Percentiles rank a stretch among this genome's conserved stretches.
Evolutionary conservation across 2,888 invertebrate species (phyloP).

Genomic region (Catocala sponsa): DNA sequence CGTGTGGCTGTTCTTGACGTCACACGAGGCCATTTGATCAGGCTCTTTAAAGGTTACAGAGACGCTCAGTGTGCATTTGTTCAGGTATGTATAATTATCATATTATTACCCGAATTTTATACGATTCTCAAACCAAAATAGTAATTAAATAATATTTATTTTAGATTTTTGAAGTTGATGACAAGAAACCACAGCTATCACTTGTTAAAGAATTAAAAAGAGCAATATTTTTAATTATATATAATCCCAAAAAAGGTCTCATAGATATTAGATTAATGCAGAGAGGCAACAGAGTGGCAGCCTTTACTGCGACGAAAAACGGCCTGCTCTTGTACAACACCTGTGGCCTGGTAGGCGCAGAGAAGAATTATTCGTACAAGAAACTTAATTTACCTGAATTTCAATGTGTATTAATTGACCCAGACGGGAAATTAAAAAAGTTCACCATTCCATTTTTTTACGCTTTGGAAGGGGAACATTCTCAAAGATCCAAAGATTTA

Average conservation of each 20-base stretch:
- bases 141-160: slow-evolving; percentile 35
- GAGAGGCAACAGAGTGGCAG: slow-evolving; percentile 96
- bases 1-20: slow-evolving; percentile 96
- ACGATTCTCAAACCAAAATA: no score
- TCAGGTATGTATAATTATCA: slow-evolving; percentile 86
- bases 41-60: slow-evolving; percentile 98
- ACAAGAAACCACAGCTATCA: slow-evolving; percentile 77
- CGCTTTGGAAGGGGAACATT: slow-evolving; percentile 95
- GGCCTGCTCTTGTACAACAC: slow-evolving; percentile 94
- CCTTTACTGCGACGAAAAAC: slow-evolving; percentile 96
- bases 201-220: slow-evolving; percentile 86
- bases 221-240: slow-evolving; percentile 96
- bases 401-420: slow-evolving; percentile 94
- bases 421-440: slow-evolving; percentile 94
- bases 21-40: slow-evolving; percentile 92
- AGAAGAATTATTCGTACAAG: slow-evolving; percentile 85
- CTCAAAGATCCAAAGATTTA: slow-evolving; percentile 95
- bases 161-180: slow-evolving; percentile 81
- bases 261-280: slow-evolving; percentile 98
- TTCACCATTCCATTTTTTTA: slow-evolving; percentile 97
- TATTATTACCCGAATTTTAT: no score
- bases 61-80: slow-evolving; percentile 98
- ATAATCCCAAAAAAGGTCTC: slow-evolving; percentile 96
- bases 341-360: slow-evolving; percentile 93
- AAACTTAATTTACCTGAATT: slow-evolving; percentile 89